phyloP scores from a whole-genome alignment of 2,113 vertebrate genomes.

The Nothoprocta pentlandii region DNA sequence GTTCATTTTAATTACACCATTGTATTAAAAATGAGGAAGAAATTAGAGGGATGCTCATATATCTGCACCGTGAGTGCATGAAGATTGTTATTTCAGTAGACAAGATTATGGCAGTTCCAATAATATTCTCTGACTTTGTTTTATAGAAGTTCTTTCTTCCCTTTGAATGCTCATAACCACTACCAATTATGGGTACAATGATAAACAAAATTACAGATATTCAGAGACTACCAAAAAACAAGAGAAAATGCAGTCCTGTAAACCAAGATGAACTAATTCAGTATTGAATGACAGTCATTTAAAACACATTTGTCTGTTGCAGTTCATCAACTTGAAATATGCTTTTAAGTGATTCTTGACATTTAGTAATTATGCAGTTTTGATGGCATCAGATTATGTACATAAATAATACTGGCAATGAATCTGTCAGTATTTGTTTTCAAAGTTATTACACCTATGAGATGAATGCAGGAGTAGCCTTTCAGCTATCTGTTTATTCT shows the following conservation, averaged over 20 bases:
- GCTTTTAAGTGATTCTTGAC: not conserved
- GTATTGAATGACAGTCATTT: not conserved
- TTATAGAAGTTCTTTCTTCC: not conserved
- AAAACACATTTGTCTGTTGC: constrained; percentile 4
- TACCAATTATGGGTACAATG: not conserved
- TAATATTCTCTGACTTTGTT: not conserved
- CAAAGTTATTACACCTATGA: not conserved
- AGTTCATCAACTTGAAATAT: constrained; percentile 5
- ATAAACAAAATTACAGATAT: not conserved
- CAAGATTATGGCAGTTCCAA: not conserved
- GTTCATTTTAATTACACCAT: not conserved
- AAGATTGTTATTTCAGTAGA: not conserved
- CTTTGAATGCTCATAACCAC: not conserved
- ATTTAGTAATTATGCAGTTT: constrained; percentile 11
- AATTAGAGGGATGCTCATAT: not conserved
- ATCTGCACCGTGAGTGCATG: not conserved
- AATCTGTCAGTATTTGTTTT: not conserved
- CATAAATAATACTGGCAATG: not conserved
- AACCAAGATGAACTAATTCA: not conserved
- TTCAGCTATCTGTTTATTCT: not conserved
- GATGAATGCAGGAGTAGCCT: not conserved
- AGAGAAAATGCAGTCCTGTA: not conserved
- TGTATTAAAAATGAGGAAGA: not conserved
- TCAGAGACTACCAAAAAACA: not conserved
- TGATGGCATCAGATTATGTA: not conserved